Conservation (phyloP, 2,888 invertebrate species). For the Scelioninae gen. 2 region DNA sequence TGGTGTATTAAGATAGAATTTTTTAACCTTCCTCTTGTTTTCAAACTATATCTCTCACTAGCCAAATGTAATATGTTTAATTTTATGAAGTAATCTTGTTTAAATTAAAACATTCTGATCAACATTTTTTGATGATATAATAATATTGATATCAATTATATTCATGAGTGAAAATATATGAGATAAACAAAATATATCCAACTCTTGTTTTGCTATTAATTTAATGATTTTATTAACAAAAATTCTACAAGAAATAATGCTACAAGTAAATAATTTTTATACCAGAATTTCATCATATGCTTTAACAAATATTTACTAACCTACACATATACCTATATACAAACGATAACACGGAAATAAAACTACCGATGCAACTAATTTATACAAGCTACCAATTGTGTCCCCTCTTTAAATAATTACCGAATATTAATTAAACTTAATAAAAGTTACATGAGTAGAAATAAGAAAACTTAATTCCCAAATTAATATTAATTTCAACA, state of each 20-base stretch:
- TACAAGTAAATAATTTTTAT: too few relatives aligned
- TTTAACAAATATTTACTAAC: conserved; percentile 8
- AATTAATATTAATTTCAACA: background rate
- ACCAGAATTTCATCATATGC: background rate
- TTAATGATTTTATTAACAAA: background rate
- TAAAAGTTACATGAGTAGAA: background rate
- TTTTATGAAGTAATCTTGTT: too few relatives aligned
- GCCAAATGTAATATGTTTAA: too few relatives aligned
- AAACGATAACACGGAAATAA: conserved; percentile 28
- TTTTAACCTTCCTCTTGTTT: too few relatives aligned
- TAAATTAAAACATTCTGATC: too few relatives aligned
- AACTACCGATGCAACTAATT: conserved; percentile 6
- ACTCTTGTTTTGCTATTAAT: too few relatives aligned
- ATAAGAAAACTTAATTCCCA: background rate
- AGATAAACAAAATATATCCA: background rate
- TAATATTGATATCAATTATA: too few relatives aligned
- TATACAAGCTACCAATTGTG: conserved; percentile 1
- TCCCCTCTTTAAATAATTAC: background rate
- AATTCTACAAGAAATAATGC: too few relatives aligned
- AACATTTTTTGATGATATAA: too few relatives aligned
- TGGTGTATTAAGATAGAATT: background rate
- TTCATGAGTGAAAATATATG: too few relatives aligned
- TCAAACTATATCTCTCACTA: too few relatives aligned
- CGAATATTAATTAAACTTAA: background rate
- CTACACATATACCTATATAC: conserved; percentile 10